Conservation (phyloP, 2,888 invertebrate species). For the Ichneumoninae sp. region DNA sequence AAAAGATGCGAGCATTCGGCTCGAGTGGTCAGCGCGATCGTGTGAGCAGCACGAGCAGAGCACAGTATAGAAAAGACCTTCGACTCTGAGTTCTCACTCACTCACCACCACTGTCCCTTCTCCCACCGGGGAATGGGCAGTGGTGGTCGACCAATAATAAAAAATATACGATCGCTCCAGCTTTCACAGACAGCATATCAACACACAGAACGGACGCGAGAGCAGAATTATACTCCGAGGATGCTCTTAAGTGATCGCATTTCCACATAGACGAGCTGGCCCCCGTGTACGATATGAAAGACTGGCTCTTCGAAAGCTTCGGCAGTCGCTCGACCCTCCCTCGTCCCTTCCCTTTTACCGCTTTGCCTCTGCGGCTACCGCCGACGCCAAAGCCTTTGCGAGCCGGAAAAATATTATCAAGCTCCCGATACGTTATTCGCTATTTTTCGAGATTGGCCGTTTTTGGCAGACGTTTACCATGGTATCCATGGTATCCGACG, state of each 20-base stretch:
- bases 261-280: slow-evolving; percentile 84
- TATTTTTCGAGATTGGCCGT: slow-evolving; percentile 65
- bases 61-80: slow-evolving; percentile 62
- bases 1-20: slow-evolving; percentile 71
- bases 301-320: slow-evolving; percentile 73
- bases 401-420: slow-evolving; percentile 69
- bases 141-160: slow-evolving; percentile 80
- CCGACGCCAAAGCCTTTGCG: slow-evolving; percentile 53
- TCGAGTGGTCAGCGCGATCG: slow-evolving; percentile 82
- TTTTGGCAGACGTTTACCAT: slow-evolving; percentile 42
- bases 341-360: slow-evolving; percentile 42
- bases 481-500: slow-evolving; percentile 1
- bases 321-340: slow-evolving; percentile 33
- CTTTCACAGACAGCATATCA: slow-evolving; percentile 72
- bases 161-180: slow-evolving; percentile 81
- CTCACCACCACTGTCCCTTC: slow-evolving; percentile 42
- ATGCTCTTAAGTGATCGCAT: slow-evolving; percentile 83
- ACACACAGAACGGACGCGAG: slow-evolving; percentile 71
- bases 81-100: slow-evolving; percentile 52
- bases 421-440: slow-evolving; percentile 60
- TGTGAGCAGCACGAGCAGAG: slow-evolving; percentile 66
- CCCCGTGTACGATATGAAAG: slow-evolving; percentile 80
- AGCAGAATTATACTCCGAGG: slow-evolving; percentile 82
- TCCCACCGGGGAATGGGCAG: slow-evolving; percentile 60
- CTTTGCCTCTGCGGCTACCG: slow-evolving; percentile 41